Evolutionary conservation across 2,113 vertebrate genomes (phyloP).

Genomic region (Kryptolebias marmoratus): DNA sequence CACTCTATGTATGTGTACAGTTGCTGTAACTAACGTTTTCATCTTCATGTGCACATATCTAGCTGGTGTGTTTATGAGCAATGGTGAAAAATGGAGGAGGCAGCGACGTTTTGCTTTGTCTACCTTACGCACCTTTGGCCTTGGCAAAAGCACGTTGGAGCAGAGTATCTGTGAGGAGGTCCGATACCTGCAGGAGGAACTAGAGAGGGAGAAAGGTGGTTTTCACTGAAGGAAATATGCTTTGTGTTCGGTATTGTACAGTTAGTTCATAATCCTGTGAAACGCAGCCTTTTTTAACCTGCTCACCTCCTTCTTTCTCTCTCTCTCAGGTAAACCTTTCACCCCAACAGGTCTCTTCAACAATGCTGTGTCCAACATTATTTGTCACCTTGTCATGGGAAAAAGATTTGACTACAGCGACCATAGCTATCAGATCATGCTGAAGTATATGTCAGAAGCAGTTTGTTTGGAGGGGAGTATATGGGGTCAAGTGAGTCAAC

Average conservation of each 20-base stretch:
- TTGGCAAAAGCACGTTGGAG: slow-evolving; percentile 81
- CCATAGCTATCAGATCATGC: slow-evolving; percentile 77
- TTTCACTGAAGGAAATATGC: not conserved
- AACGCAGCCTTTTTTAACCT: not conserved
- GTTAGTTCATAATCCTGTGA: not conserved
- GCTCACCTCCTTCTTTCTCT: not conserved
- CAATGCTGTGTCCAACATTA: slow-evolving; percentile 84
- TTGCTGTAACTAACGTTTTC: not conserved
- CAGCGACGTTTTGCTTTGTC: slow-evolving; percentile 80
- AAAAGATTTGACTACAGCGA: slow-evolving; percentile 83
- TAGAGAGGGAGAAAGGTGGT: slow-evolving; percentile 16
- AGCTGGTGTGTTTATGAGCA: slow-evolving; percentile 76
- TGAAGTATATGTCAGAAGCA: slow-evolving; percentile 71
- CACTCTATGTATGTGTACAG: not conserved
- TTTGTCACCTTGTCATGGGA: slow-evolving; percentile 86
- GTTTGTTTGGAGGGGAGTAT: slow-evolving; percentile 24
- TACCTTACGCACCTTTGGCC: slow-evolving; percentile 82
- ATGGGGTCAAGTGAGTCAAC: slow-evolving; percentile 6
- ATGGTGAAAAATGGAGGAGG: slow-evolving; percentile 76
- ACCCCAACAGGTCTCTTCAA: slow-evolving; percentile 55
- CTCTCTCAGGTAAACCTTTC: slow-evolving; percentile 3
- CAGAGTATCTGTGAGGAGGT: slow-evolving; percentile 23
- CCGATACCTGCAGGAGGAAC: slow-evolving; percentile 17
- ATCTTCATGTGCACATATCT: not conserved
- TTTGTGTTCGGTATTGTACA: too few relatives aligned